These are phyloP conservation scores for Coranthus polyacanthus DNA, from an alignment of 2,797 vertebrate genomes.

Conservation along the genomic window DNA sequence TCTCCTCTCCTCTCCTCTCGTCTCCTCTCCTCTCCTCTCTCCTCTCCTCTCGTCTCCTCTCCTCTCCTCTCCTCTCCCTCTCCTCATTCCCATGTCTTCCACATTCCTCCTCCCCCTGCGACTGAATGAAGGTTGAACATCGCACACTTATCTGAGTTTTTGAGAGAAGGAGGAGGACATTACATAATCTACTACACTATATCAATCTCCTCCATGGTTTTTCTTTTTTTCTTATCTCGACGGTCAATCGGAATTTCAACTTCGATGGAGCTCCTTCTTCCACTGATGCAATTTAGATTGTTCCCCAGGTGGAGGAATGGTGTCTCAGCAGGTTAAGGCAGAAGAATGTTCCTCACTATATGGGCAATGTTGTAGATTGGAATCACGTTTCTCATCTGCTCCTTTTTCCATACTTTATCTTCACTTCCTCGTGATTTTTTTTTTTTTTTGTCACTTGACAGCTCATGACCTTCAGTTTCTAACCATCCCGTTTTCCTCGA, in stretches of 20 bases:
- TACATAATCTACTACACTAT: constrained; percentile 51
- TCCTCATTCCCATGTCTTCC: not conserved
- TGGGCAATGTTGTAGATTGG: constrained; percentile 29
- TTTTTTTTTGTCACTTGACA: constrained; percentile 3
- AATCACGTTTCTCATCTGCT: constrained; percentile 27
- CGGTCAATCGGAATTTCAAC: constrained; percentile 50
- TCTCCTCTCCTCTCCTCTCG: too few relatives aligned
- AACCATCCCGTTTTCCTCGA: not conserved
- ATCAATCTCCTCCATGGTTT: constrained; percentile 50
- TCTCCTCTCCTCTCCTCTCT: too few relatives aligned
- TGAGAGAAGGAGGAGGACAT: constrained; percentile 36
- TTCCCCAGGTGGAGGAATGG: constrained; percentile 50
- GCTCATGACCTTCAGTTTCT: constrained; percentile 36
- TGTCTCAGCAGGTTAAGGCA: constrained; percentile 61
- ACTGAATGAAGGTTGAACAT: constrained; percentile 46
- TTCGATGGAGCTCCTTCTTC: constrained; percentile 40
- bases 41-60: not conserved
- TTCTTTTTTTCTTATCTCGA: constrained; percentile 62
- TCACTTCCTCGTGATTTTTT: not conserved
- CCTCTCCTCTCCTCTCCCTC: not conserved
- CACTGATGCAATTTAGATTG: constrained; percentile 79
- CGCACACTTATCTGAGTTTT: constrained; percentile 40
- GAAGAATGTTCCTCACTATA: constrained; percentile 13
- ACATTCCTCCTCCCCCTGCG: not conserved
- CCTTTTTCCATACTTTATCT: not conserved